These are phyloP conservation scores for Eufriesea mexicana DNA, from an alignment of 1,140 invertebrate species.

Conservation along the genomic window DNA sequence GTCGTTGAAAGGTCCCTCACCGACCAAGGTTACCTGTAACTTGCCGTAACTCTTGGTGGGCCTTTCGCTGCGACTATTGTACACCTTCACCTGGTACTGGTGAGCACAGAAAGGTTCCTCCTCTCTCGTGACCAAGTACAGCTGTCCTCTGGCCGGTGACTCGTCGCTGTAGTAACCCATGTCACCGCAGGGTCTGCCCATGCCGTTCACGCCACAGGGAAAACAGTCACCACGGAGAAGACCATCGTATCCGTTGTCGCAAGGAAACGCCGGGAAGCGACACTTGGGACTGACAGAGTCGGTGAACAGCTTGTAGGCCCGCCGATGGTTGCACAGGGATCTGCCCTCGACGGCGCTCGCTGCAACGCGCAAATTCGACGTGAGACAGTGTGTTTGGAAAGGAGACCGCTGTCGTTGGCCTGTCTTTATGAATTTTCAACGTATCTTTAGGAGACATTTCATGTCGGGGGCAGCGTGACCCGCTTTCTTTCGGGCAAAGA, in stretches of 20 bases:
- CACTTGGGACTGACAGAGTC: conserved; percentile 95
- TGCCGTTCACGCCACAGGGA: conserved; percentile 83
- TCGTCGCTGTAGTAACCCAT: conserved; percentile 97
- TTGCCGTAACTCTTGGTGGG: conserved; percentile 90
- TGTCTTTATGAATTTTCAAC: not conserved
- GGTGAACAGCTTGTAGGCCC: conserved; percentile 96
- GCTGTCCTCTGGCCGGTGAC: conserved; percentile 89
- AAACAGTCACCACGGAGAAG: conserved; percentile 90
- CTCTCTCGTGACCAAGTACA: conserved; percentile 93
- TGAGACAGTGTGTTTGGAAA: no score
- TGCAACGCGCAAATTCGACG: conserved; percentile 71
- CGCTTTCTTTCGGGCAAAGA: conserved; percentile 69
- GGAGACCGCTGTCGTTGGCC: not conserved
- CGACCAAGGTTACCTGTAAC: conserved; percentile 91
- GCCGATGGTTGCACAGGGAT: conserved; percentile 94
- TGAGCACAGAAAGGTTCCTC: conserved; percentile 96
- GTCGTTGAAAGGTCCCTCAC: conserved; percentile 92
- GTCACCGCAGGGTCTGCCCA: conserved; percentile 88
- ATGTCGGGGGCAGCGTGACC: conserved; percentile 54
- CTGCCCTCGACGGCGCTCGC: conserved; percentile 92
- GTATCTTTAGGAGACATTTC: conserved; percentile 4
- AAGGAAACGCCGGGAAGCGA: conserved; percentile 94
- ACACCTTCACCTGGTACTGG: conserved; percentile 92
- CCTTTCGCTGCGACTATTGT: conserved; percentile 86
- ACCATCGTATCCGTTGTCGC: conserved; percentile 90